phyloP scores from a whole-genome alignment of 2,888 invertebrate genomes.

The Hemistola chrysoprasaria region DNA sequence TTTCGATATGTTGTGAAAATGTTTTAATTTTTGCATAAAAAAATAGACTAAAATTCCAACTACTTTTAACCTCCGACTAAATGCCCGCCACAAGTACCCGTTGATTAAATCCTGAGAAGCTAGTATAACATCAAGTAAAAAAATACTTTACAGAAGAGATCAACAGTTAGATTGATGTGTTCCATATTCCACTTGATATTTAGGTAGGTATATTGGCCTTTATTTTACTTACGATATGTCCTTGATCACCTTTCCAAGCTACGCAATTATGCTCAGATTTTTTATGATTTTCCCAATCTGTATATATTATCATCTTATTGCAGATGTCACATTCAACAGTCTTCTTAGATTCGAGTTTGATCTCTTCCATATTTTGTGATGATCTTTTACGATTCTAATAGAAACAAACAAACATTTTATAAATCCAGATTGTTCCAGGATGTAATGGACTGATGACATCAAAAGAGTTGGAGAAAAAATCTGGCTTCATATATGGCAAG shows the following conservation, averaged over 20 bases:
- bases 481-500: too few relatives aligned
- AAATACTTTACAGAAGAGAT: not conserved
- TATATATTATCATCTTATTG: conserved; percentile 31
- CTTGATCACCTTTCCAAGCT: conserved; percentile 42
- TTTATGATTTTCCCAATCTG: conserved; percentile 47
- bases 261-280: conserved; percentile 41
- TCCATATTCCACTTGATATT: too few relatives aligned
- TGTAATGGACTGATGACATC: too few relatives aligned
- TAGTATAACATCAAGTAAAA: conserved; percentile 1
- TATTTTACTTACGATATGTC: conserved; percentile 47
- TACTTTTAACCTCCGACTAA: conserved; percentile 34
- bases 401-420: conserved; percentile 2
- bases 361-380: conserved; percentile 3
- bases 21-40: conserved; percentile 39
- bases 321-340: conserved; percentile 49
- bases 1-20: conserved; percentile 39
- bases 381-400: conserved; percentile 21
- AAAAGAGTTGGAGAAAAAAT: too few relatives aligned
- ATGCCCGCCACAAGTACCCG: conserved; percentile 33
- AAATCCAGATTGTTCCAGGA: too few relatives aligned
- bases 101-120: conserved; percentile 44
- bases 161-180: too few relatives aligned
- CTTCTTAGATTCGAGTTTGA: conserved; percentile 20
- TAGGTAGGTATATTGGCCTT: too few relatives aligned
- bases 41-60: conserved; percentile 38